phyloP scores from a whole-genome alignment of 2,888 invertebrate species.

The Acleris holmiana region DNA sequence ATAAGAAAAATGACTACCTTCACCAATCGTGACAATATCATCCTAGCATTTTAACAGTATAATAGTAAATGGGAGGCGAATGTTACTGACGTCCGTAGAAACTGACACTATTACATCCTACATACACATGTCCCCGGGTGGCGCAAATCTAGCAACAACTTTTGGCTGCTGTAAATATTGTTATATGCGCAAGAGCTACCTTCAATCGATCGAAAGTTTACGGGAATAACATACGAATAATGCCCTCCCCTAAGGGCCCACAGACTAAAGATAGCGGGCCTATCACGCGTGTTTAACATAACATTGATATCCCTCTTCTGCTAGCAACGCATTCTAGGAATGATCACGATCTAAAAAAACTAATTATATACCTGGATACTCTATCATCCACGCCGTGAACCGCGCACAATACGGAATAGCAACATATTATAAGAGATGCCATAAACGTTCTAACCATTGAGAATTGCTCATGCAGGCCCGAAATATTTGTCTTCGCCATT shows the following conservation, averaged over 20 bases:
- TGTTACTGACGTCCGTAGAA: too few relatives aligned
- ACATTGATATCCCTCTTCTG: background rate
- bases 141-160: too few relatives aligned
- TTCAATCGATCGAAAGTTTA: too few relatives aligned
- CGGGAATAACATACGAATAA: background rate
- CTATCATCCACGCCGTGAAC: slow-evolving; percentile 3
- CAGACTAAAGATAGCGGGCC: slow-evolving; percentile 13
- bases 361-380: background rate
- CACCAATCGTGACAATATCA: too few relatives aligned
- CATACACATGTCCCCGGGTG: too few relatives aligned
- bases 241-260: background rate
- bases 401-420: slow-evolving; percentile 15
- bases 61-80: too few relatives aligned
- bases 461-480: background rate
- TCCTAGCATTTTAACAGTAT: too few relatives aligned
- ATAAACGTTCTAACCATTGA: background rate
- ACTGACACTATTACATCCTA: too few relatives aligned
- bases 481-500: background rate
- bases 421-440: background rate
- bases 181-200: too few relatives aligned
- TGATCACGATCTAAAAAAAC: background rate
- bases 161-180: slow-evolving; percentile 7
- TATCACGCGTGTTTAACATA: background rate
- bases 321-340: slow-evolving; percentile 16
- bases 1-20: too few relatives aligned